Evolutionary conservation across 64 coral and sea anemone species (phyloP), one percentile per base, ranked within the genome.

Genomic region (Montipora sp.): DNA sequence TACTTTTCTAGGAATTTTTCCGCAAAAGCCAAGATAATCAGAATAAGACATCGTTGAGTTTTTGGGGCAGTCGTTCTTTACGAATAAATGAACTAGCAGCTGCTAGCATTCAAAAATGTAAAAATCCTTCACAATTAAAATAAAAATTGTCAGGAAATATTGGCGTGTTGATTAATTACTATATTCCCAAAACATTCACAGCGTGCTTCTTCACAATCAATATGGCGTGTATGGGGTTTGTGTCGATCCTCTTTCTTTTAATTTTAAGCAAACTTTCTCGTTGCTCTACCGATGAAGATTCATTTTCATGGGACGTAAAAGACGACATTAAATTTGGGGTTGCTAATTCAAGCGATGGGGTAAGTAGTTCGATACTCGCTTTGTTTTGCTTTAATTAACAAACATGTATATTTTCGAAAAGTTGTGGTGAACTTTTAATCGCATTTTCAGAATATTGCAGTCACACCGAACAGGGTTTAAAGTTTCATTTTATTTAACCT

Each of bases 311-410:
- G 91, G 47, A 77, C 3, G 91, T 86, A 51, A 65, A 81, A 23
- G 66, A 60, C 20, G 51, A 49, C 24, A 80, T 71, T 20, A 87
- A 78, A 55, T 96, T 96, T 80, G 91, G 95, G 16, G 83, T 87
- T 47, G 91, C 95, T 63, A 73, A 96, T 20, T 48, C 73, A 14
- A 68, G 67, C 67, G 21, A 93, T 11, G 61, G 80, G 95, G 95
- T 96, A 60, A 89, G 68, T 72, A 23, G 61, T 45, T 5, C 48
- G 20, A 15, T 48, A 51, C 87, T 18, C 59, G 5, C 36, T 60
- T 49, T 60, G 46, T 69, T 89, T 61, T 73, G 55, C 12, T 45
- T 63, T 5, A 27, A 46, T 22, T 3, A 63, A 51, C 20, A 47
- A 67, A 69, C 60, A 49, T 36, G 44, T 48, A 44, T 58, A 80